Conservation (phyloP, 2,888 invertebrate species). For the Panzeria rudis region DNA sequence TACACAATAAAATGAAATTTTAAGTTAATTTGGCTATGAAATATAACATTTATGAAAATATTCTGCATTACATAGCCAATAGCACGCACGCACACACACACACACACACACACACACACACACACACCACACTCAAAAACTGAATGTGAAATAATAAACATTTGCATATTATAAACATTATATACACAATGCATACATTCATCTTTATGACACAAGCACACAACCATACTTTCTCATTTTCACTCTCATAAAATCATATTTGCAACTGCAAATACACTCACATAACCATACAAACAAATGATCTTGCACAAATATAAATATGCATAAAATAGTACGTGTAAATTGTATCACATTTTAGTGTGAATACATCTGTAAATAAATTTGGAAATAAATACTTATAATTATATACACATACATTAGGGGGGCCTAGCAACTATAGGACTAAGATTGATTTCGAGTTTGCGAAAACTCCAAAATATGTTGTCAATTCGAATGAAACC, state of each 20-base stretch:
- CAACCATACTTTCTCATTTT: slow-evolving; percentile 36
- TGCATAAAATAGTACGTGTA: slow-evolving; percentile 64
- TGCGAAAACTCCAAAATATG: too few relatives aligned
- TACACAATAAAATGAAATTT: slow-evolving; percentile 52
- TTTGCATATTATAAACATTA: slow-evolving; percentile 51
- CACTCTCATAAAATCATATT: slow-evolving; percentile 40
- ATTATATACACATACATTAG: too few relatives aligned
- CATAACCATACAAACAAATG: background rate
- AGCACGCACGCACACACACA: background rate
- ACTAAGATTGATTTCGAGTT: too few relatives aligned
- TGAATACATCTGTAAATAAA: slow-evolving; percentile 43
- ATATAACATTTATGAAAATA: slow-evolving; percentile 60
- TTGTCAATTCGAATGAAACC: too few relatives aligned
- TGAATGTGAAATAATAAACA: slow-evolving; percentile 25
- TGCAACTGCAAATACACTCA: background rate
- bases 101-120: background rate
- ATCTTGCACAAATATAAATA: slow-evolving; percentile 35
- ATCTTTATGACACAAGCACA: slow-evolving; percentile 29
- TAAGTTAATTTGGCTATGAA: slow-evolving; percentile 61
- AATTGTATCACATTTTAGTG: slow-evolving; percentile 63
- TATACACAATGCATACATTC: slow-evolving; percentile 21
- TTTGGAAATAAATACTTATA: slow-evolving; percentile 1
- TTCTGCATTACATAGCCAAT: background rate
- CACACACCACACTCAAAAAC: background rate
- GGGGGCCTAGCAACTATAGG: too few relatives aligned